Conservation (phyloP, 2,888 invertebrate genomes). For the Kuschelorhynchus macadamiae region DNA sequence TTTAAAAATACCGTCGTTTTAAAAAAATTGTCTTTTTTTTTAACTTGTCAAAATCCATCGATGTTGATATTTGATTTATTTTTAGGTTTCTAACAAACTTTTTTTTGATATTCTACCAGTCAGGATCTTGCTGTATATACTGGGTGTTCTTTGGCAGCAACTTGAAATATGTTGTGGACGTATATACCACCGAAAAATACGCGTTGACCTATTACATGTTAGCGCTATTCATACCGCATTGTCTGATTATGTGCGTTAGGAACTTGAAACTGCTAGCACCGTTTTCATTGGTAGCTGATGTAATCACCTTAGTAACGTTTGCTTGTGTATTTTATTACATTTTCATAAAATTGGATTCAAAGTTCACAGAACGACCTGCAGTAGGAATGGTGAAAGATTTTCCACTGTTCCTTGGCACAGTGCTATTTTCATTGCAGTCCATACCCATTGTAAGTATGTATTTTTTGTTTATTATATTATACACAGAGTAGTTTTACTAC, state of each 20-base stretch:
- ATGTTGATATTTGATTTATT: too few relatives aligned
- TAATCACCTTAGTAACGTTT: conserved; percentile 86
- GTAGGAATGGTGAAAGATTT: conserved; percentile 77
- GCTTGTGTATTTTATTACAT: conserved; percentile 89
- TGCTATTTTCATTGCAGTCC: conserved; percentile 95
- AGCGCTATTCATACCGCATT: conserved; percentile 73
- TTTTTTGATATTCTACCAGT: conserved; percentile 85
- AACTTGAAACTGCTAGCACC: conserved; percentile 91
- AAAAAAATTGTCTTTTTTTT: too few relatives aligned
- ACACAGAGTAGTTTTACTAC: too few relatives aligned
- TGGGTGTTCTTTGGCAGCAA: conserved; percentile 69
- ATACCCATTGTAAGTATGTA: conserved; percentile 83
- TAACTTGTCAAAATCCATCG: too few relatives aligned
- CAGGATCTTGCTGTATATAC: conserved; percentile 91
- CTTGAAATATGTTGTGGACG: conserved; percentile 62
- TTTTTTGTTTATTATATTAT: too few relatives aligned
- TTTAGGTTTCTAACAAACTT: conserved; percentile 74
- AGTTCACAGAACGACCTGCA: conserved; percentile 74
- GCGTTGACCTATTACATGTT: conserved; percentile 60
- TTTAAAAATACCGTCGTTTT: too few relatives aligned
- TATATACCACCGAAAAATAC: conserved; percentile 54
- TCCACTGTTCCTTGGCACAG: conserved; percentile 96
- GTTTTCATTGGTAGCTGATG: conserved; percentile 90
- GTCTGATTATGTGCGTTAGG: conserved; percentile 85
- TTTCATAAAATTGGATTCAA: conserved; percentile 77